These are phyloP conservation scores for Sphaeridia pumilis DNA, from an alignment of 2,888 invertebrate genomes.

Conservation along the genomic window DNA sequence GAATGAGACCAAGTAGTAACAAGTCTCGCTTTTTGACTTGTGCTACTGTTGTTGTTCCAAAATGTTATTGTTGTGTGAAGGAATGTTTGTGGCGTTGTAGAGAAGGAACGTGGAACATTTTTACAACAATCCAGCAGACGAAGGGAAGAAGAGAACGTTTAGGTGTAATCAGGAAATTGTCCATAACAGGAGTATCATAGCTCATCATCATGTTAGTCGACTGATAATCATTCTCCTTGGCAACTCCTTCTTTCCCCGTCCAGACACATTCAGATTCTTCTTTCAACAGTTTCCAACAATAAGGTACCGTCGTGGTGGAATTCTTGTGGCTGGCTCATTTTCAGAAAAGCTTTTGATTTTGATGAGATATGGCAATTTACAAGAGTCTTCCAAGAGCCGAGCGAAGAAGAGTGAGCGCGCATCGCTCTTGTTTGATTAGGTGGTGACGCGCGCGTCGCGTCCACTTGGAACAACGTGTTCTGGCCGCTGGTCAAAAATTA, in stretches of 20 bases:
- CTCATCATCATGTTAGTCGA: conserved; percentile 1
- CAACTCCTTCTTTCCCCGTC: not conserved
- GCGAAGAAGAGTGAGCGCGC: too few relatives aligned
- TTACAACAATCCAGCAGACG: not conserved
- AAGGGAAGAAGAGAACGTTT: not conserved
- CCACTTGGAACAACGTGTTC: too few relatives aligned
- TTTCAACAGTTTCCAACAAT: too few relatives aligned
- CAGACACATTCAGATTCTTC: too few relatives aligned
- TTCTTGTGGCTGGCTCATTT: too few relatives aligned
- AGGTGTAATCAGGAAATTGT: conserved; percentile 4
- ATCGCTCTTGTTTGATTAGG: too few relatives aligned
- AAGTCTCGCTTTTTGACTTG: not conserved
- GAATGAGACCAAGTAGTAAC: not conserved
- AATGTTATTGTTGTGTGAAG: not conserved
- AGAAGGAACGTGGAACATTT: not conserved
- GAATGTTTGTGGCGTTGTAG: not conserved
- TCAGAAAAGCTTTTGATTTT: too few relatives aligned
- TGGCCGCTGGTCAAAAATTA: too few relatives aligned
- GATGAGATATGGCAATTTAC: too few relatives aligned
- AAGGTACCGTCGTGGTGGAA: too few relatives aligned
- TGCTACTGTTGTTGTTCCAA: not conserved
- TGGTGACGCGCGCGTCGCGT: too few relatives aligned
- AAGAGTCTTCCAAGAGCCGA: too few relatives aligned
- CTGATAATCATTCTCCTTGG: not conserved
- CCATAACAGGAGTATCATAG: conserved; percentile 4